Base-by-base conservation (phyloP, 2,113 vertebrate genomes). In the Pipa parva region DNA sequence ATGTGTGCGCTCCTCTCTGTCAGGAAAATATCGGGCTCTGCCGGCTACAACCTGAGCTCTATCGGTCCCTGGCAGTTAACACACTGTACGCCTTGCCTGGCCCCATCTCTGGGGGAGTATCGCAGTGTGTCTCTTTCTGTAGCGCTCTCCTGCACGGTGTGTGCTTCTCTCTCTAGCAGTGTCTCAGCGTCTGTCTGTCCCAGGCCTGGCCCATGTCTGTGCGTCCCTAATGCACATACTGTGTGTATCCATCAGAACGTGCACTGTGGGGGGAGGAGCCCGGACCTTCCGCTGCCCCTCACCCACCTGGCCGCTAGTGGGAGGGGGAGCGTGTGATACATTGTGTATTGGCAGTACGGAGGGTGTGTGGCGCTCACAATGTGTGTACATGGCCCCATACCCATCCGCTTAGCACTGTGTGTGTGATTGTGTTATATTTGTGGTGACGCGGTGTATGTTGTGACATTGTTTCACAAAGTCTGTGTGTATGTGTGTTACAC, bases 201-300 rank as follows among this genome's bases (percentile, higher is more conserved):
- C 46, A 48, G 62, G 63, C 63, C 39, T 36, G 63, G 26, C 27
- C 63, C 63, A 58, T 56, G 54, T 66, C 54, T 66, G 37, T 55
- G 52, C 20, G 18, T 28, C 24, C 39, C 39, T 20, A 17, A 27
- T 65, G 63, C 63, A 48, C 49, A 39, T 26, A 49, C 63, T 36
- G 39, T 58, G 63, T 66, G 63, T 57, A 58, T 66, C 52, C 52
- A 28, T 28, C 52, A 66, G 63, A 66, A 66, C 63, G 63, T 66
- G 63, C 57, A 54, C 63, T 66, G 63, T 22, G 54, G 63, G 63
- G 22, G 63, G 63, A 24, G 63, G 63, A 58, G 63, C 63, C 63
- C 25, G 51, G 63, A 65, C 63, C 63, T 66, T 66, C 27, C 63
- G 63, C 63, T 66, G 63, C 63, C 63, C 63, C 63, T 57, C 63